Evolutionary conservation across 1,140 invertebrate genomes (phyloP), one percentile per base, ranked within the genome.

Genomic region (Heterodera carotae): DNA sequence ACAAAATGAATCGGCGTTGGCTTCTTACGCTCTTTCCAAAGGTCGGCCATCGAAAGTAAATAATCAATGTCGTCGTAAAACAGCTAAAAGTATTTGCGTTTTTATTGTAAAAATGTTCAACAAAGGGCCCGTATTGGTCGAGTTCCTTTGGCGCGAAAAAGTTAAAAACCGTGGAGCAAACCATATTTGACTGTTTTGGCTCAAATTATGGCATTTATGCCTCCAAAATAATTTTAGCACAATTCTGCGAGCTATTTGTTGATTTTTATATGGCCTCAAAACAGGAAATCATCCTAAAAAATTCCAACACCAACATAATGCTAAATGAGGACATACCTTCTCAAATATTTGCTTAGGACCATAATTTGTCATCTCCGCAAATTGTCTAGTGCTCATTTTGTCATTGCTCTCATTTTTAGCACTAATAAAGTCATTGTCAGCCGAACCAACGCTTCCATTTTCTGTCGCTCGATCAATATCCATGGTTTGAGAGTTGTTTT

Each of bases 41-140:
- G 89, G 88, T 97, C 93, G 73, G 93, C 92, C 96, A 99, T 98
- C 34, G 91, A 92, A 29, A 98, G 88, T 68, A 99, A 90, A 89
- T 98, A 98, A 76, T 93, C 92, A 39, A 99, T 97, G 88, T 99
- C 97, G 88, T 97, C 94, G 81, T 92, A 89, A 88, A 99, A 99
- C 48, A 99, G 91, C 90, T 98, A 95, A 25, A 85, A 31, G 29
- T 76, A 5, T n/a, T n/a, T n/a, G n/a, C n/a, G n/a, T n/a, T n/a
- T n/a, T n/a, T n/a, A n/a, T n/a, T n/a, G n/a, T n/a, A n/a, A n/a
- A n/a, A n/a, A n/a, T n/a, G n/a, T n/a, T n/a, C n/a, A n/a, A n/a
- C n/a, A n/a, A n/a, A n/a, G n/a, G n/a, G n/a, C n/a, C n/a, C n/a
- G n/a, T n/a, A n/a, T n/a, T n/a, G n/a, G n/a, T n/a, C n/a, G n/a